A percentile compares a stretch with the other conserved stretches of the same genome.
phyloP scores from a whole-genome alignment of 2,797 vertebrate species.

The Sardinella longiceps region DNA sequence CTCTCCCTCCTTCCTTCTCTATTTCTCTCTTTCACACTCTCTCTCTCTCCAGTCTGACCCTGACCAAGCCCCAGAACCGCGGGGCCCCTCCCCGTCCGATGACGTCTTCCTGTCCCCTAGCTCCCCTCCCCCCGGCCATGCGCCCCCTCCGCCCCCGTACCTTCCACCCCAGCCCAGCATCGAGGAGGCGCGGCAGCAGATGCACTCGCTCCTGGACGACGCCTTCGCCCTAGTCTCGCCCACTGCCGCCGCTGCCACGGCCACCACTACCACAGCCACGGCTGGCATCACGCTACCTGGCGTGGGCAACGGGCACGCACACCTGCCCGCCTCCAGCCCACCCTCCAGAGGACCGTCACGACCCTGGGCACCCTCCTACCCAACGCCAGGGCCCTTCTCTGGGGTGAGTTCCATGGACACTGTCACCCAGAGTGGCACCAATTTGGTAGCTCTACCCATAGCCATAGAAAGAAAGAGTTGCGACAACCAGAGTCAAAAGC shows the following conservation, averaged over 20 bases:
- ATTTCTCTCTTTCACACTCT: neutral
- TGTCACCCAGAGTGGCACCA: too few species aligned
- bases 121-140: slow-evolving; percentile 77
- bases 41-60: slow-evolving; percentile 84
- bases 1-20: neutral
- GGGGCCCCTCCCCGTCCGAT: slow-evolving; percentile 84
- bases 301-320: slow-evolving; percentile 56
- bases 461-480: too few species aligned
- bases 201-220: slow-evolving; percentile 89
- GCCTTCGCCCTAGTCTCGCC: slow-evolving; percentile 89
- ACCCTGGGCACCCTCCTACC: slow-evolving; percentile 77
- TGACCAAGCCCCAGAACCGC: slow-evolving; percentile 86
- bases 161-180: slow-evolving; percentile 85
- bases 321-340: slow-evolving; percentile 69
- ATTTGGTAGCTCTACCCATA: too few species aligned
- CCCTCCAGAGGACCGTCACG: slow-evolving; percentile 70
- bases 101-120: slow-evolving; percentile 82
- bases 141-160: slow-evolving; percentile 80
- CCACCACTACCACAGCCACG: slow-evolving; percentile 55
- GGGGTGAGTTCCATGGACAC: slow-evolving; percentile 62
- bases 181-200: slow-evolving; percentile 88
- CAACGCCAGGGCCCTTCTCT: slow-evolving; percentile 67
- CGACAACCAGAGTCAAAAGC: too few species aligned
- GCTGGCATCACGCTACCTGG: slow-evolving; percentile 75
- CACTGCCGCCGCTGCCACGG: slow-evolving; percentile 65